phyloP scores from a whole-genome alignment of 1,140 invertebrate species.

The Ruditapes philippinarum region DNA sequence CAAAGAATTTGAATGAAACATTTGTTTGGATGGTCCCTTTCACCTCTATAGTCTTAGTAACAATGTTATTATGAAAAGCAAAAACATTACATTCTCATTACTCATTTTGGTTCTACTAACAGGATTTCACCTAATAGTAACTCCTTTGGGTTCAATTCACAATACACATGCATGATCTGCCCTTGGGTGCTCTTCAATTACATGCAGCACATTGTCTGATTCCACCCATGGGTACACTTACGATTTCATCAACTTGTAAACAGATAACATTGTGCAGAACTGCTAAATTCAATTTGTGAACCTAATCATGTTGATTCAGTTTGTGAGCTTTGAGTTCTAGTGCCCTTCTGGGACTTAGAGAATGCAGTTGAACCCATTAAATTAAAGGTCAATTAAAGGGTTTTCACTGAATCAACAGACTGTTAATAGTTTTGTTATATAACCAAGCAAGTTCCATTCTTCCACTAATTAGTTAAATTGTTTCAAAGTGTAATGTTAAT shows the following conservation, averaged over 20 bases:
- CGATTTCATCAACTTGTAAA: conserved; percentile 33
- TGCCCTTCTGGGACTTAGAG: background rate
- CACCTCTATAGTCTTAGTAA: too few relatives aligned
- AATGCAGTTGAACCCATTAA: conserved; percentile 3
- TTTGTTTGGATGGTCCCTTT: too few relatives aligned
- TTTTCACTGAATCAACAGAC: background rate
- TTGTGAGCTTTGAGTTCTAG: background rate
- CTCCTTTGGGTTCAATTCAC: too few relatives aligned
- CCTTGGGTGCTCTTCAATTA: background rate
- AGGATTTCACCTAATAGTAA: too few relatives aligned
- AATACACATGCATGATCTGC: too few relatives aligned
- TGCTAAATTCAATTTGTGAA: conserved; percentile 12
- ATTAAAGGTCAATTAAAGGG: conserved; percentile 1
- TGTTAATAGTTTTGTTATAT: background rate
- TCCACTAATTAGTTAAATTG: background rate
- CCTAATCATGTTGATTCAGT: background rate
- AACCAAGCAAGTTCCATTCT: background rate
- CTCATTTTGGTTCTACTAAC: too few relatives aligned
- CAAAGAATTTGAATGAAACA: too few relatives aligned
- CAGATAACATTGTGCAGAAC: conserved; percentile 4
- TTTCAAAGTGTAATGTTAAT: background rate
- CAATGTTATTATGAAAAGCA: too few relatives aligned
- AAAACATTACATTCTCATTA: too few relatives aligned
- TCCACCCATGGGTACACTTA: conserved; percentile 8
- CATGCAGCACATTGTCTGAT: background rate